Base-by-base conservation (phyloP, 2,888 invertebrate genomes). In the Perizoma flavofasciatum region DNA sequence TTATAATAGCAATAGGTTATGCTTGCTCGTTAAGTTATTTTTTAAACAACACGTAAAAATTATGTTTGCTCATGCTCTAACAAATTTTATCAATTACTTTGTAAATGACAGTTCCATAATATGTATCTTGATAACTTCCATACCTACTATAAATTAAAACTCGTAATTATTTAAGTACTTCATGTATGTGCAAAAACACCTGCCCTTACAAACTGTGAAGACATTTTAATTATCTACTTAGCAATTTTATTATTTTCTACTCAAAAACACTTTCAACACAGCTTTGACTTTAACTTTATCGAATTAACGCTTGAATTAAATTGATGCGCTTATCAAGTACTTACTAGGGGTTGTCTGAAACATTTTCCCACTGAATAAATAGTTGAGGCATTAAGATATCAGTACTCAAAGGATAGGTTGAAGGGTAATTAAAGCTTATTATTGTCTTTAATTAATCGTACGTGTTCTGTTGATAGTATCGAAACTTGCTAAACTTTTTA, bases 361-460 rank as follows among this genome's bases (percentile, higher is more conserved):
- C 8, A 48, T 57, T 55, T 66, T 56, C 52, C 54, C 54, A 59
- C 44, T 63, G 48, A 54, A 54, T 65, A 60, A 57, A 56, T 51
- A 59, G 62, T 52, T 5, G 22, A 49, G 49, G 51, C 49, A 67
- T 61, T 52, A 63, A 67, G 61, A 61, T 65, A 67, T 63, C 65
- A 63, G 46, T 46, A 58, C 60, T 56, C 49, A 49, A 66, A 56
- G 49, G 58, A 63, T 65, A 71, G 72, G 67, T 72, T 74, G 70
- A 70, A 73, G 71, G 70, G 71, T 81, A 79, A 85, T 83, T 82
- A 83, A 80, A 82, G 78, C 79, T 62, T 79, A 82, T 79, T 81
- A 82, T 81, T 81, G 83, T 83, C 80, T 85, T 86, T 83, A 85
- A 87, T 85, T 87, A 86, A 84, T 85, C 81, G 82, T 78, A 80